phyloP scores from a whole-genome alignment of 2,797 vertebrate species.

The Typhlichthys eigenmanni region DNA sequence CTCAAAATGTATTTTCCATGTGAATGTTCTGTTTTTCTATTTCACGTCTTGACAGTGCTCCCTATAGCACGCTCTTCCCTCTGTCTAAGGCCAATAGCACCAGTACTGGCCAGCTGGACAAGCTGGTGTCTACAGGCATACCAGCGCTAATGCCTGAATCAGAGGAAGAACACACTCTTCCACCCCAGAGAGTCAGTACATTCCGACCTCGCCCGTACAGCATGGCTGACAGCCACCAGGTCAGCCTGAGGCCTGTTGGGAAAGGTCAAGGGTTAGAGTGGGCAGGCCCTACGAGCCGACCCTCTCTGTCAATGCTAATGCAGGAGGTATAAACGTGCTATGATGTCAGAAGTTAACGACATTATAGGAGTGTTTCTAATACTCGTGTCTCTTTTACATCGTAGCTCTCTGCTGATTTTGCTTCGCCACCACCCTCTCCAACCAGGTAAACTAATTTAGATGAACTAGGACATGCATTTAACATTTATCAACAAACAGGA shows the following conservation, averaged over 20 bases:
- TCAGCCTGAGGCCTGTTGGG: conserved; percentile 43
- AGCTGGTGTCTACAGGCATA: conserved; percentile 65
- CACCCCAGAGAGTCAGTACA: conserved; percentile 78
- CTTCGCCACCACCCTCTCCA: conserved; percentile 71
- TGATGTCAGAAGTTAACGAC: not conserved
- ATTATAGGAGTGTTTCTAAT: conserved; percentile 5
- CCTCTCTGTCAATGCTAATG: conserved; percentile 19
- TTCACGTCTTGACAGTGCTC: conserved; percentile 9
- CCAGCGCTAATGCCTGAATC: conserved; percentile 67
- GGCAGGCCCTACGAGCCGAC: not conserved
- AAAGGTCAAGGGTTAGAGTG: conserved; percentile 15
- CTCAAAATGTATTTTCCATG: conserved; percentile 7
- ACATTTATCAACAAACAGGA: no score
- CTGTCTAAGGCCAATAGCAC: conserved; percentile 84
- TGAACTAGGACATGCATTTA: no score
- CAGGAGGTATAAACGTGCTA: conserved; percentile 17
- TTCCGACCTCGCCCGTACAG: conserved; percentile 86
- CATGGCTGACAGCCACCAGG: conserved; percentile 83
- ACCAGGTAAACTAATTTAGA: conserved; percentile 67
- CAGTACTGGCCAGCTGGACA: conserved; percentile 83
- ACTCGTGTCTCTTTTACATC: conserved; percentile 11
- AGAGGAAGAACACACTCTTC: conserved; percentile 67
- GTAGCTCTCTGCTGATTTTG: conserved; percentile 72
- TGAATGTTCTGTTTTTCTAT: conserved; percentile 17
- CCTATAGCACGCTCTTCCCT: conserved; percentile 64